These are phyloP conservation scores for Mus spretus DNA, from an alignment of 2,797 vertebrate species.

Conservation along the genomic window DNA sequence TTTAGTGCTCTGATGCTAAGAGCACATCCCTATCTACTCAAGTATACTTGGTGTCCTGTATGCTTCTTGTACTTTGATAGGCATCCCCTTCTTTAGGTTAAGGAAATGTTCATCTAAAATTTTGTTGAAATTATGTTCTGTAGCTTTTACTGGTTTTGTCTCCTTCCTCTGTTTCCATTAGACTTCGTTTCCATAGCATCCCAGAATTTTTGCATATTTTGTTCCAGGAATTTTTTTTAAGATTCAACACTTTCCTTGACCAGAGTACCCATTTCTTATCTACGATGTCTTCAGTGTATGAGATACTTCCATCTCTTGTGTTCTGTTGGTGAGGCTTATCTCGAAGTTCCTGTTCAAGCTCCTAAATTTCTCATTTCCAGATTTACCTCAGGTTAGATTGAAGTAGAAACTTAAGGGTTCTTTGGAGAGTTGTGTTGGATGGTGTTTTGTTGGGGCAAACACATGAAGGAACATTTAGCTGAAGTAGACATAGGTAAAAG, in stretches of 20 bases:
- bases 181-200: background rate
- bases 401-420: too few species aligned
- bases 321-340: background rate
- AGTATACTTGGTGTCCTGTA: background rate
- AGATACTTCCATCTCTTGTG: background rate
- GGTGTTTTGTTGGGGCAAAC: too few species aligned
- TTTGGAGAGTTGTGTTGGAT: too few species aligned
- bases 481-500: too few species aligned
- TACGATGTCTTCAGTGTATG: background rate
- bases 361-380: background rate
- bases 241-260: background rate
- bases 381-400: background rate
- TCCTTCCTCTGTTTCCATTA: background rate
- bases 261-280: background rate
- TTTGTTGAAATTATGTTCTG: background rate
- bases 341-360: background rate
- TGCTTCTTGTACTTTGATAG: background rate
- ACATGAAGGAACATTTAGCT: too few species aligned
- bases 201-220: background rate
- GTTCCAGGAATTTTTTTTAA: background rate
- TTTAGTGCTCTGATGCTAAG: background rate
- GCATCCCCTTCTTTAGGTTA: background rate
- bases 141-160: background rate
- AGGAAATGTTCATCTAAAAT: background rate
- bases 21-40: background rate